Evolutionary conservation across 1,140 invertebrate genomes (phyloP).

Genomic region (Drosophila aff.): DNA sequence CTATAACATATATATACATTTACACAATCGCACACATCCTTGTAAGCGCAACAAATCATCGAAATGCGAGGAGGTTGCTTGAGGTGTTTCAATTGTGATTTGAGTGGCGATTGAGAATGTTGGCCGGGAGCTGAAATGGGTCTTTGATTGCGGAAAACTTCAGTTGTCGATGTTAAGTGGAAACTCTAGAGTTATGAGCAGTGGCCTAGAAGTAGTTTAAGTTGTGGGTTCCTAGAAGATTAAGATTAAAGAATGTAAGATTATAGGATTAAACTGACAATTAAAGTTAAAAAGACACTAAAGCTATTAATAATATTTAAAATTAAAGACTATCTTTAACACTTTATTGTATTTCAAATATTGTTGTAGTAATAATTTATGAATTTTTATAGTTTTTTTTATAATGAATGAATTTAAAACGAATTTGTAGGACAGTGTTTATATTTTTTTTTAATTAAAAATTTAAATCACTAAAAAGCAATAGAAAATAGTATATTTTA

Average conservation of each 20-base stretch:
- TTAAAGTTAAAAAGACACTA: background rate
- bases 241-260: too few species aligned
- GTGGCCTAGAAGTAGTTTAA: background rate
- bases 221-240: background rate
- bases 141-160: constrained; percentile 36
- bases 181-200: background rate
- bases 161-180: constrained; percentile 3
- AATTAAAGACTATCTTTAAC: too few species aligned
- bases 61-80: constrained; percentile 37
- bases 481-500: background rate
- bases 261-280: background rate
- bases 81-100: constrained; percentile 48
- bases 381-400: too few species aligned
- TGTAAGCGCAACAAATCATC: constrained; percentile 71
- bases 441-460: background rate
- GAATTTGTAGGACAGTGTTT: too few species aligned
- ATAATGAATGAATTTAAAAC: too few species aligned
- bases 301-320: too few species aligned
- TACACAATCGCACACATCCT: constrained; percentile 42
- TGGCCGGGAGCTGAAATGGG: constrained; percentile 30
- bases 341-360: too few species aligned
- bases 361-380: too few species aligned
- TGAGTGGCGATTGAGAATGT: constrained; percentile 38
- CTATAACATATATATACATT: constrained; percentile 7
- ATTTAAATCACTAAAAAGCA: background rate